phyloP scores from a whole-genome alignment of 2,888 invertebrate species.

The Lycia hirtaria region DNA sequence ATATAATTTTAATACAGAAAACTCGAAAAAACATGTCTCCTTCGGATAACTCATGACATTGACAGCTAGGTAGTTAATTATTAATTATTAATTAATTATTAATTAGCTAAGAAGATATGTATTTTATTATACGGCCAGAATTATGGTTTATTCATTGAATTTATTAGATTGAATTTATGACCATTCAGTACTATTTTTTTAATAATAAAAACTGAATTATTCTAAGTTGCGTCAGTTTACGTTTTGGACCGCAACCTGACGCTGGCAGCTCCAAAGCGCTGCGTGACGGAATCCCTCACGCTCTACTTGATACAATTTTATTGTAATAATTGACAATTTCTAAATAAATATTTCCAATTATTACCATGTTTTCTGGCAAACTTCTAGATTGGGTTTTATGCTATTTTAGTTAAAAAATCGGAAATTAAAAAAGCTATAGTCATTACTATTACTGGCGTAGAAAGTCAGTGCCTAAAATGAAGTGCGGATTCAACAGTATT shows the following conservation, averaged over 20 bases:
- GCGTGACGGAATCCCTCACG: slow-evolving; percentile 79
- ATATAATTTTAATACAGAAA: no score
- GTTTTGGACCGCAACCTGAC: slow-evolving; percentile 44
- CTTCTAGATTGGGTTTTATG: neutral
- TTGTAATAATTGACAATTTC: slow-evolving; percentile 79
- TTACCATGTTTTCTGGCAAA: slow-evolving; percentile 38
- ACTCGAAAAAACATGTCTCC: no score
- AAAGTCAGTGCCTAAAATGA: no score
- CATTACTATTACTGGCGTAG: no score
- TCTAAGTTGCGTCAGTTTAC: slow-evolving; percentile 30
- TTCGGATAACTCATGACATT: no score
- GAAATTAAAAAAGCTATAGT: neutral
- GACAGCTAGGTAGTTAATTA: no score
- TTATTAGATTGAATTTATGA: neutral
- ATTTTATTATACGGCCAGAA: no score
- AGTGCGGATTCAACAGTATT: no score
- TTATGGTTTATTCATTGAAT: no score
- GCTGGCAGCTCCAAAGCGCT: slow-evolving; percentile 40
- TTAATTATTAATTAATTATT: no score
- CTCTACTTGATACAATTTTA: slow-evolving; percentile 65
- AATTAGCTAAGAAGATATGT: no score
- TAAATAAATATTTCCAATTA: slow-evolving; percentile 75
- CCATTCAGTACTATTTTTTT: neutral
- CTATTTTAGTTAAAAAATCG: neutral
- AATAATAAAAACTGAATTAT: neutral